Evolutionary conservation across 2,113 vertebrate species (phyloP), one percentile per base, ranked within the genome.

Genomic region (Theristicus caerulescens): DNA sequence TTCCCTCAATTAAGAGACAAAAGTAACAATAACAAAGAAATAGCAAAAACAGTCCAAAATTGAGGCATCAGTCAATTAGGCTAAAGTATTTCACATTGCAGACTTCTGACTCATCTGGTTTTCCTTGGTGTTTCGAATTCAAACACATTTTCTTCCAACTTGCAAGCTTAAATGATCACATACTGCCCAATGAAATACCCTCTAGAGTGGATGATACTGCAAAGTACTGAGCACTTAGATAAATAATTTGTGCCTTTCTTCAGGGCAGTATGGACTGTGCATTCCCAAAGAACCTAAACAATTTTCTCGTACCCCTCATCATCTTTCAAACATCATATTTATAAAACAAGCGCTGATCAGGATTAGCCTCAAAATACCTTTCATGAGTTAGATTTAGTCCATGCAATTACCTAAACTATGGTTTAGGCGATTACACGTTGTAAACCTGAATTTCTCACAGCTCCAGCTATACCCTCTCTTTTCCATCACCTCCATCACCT

Each of bases 241-340:
- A 84, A 96, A 96, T 93, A 91, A 96, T 96, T 94, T 96, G 94
- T 96, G 86, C 49, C 49, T 96, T 96, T 96, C 96, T 97, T 94
- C 86, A 86, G 83, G 95, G 90, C 74, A 94, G 18, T 83, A 55
- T 78, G 52, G 49, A 69, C 79, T 65, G 22, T 42, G 87, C 57
- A 36, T 62, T 88, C 54, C 76, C 84, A 85, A 93, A 94, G 81
- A 89, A 86, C 24, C 64, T 57, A 94, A 92, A 94, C 52, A 57
- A 73, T 90, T 94, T 92, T 67, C 49, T 61, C 7, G 2, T n/a
- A 79, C 13, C 16, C 32, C 29, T 79, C 55, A 44, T 76, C 40
- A 67, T 55, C 22, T 86, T 94, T 79, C 62, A 62, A 64, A 66
- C 27, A 74, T 22, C 25, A 15, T 64, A 88, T 57, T 88, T 90